Evolutionary conservation across 2,113 vertebrate species (phyloP).

Genomic region (Coreoperca whiteheadi): DNA sequence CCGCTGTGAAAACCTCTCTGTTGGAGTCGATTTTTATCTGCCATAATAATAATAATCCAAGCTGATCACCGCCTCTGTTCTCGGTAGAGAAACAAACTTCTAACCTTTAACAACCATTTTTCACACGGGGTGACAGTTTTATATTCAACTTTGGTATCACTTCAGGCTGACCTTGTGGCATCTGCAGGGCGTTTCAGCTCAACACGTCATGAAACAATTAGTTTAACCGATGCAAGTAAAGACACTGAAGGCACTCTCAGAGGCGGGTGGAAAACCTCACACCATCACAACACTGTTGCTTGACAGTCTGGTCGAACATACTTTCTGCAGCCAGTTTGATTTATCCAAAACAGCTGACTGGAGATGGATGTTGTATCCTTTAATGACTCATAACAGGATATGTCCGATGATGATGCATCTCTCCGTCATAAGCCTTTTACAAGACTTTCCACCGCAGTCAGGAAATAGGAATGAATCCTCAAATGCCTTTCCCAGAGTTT

Average conservation of each 20-base stretch:
- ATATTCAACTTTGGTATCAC: neutral
- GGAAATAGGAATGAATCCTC: conserved; percentile 48
- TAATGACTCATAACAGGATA: conserved; percentile 61
- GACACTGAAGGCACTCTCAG: neutral
- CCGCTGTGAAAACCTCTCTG: neutral
- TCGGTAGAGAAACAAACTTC: neutral
- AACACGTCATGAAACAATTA: conserved; percentile 4
- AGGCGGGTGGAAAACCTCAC: conserved; percentile 12
- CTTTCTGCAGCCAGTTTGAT: neutral
- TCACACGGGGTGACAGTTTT: too few species aligned
- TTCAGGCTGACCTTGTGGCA: neutral
- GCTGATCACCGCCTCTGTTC: neutral
- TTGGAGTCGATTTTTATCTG: neutral
- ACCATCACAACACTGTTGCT: conserved; percentile 2
- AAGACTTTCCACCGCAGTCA: conserved; percentile 32
- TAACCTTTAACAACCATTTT: neutral
- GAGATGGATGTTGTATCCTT: conserved; percentile 18
- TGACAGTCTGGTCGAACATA: neutral
- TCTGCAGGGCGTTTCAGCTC: neutral
- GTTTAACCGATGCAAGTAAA: neutral
- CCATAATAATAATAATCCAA: too few species aligned
- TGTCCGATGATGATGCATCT: conserved; percentile 56
- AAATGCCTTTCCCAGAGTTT: conserved; percentile 29
- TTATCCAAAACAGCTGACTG: conserved; percentile 33
- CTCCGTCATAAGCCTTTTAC: conserved; percentile 32